Percentiles rank a stretch among this genome's conserved stretches.
phyloP scores from a whole-genome alignment of 2,797 vertebrate genomes.

The Sebastes steindachneri region DNA sequence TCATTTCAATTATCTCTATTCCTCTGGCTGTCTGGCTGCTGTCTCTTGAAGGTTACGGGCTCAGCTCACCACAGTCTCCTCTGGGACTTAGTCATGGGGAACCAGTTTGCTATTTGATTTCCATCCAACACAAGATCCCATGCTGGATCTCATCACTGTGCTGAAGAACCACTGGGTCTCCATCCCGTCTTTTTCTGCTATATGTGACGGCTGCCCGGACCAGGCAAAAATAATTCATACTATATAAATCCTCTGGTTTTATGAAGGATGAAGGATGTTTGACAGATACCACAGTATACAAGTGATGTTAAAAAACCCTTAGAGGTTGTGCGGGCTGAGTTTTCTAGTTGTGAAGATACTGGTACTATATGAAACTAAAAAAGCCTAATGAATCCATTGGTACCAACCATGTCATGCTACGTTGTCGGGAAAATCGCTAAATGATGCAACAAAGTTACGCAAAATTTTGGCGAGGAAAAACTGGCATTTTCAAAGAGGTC shows the following conservation, averaged over 20 bases:
- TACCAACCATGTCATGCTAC: no score
- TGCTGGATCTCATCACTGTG: neutral
- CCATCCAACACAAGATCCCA: slow-evolving; percentile 5
- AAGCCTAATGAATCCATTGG: no score
- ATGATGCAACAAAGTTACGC: no score
- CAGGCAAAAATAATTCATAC: neutral
- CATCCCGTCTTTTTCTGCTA: neutral
- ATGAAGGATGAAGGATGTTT: neutral
- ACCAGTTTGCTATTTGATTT: slow-evolving; percentile 44
- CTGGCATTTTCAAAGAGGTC: no score
- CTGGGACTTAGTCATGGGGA: slow-evolving; percentile 48
- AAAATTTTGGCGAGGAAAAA: no score
- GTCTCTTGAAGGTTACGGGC: slow-evolving; percentile 63
- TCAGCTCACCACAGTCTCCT: slow-evolving; percentile 43
- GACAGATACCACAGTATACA: neutral
- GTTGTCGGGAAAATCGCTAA: no score
- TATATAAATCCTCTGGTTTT: neutral
- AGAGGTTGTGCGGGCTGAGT: no score
- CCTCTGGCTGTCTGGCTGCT: slow-evolving; percentile 61
- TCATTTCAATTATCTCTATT: slow-evolving; percentile 73
- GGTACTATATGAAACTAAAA: no score
- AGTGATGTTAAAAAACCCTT: neutral
- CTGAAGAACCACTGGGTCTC: neutral
- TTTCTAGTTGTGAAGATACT: no score
- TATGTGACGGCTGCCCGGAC: neutral